phyloP scores from a whole-genome alignment of 2,888 invertebrate species.

The Acronicta psi region DNA sequence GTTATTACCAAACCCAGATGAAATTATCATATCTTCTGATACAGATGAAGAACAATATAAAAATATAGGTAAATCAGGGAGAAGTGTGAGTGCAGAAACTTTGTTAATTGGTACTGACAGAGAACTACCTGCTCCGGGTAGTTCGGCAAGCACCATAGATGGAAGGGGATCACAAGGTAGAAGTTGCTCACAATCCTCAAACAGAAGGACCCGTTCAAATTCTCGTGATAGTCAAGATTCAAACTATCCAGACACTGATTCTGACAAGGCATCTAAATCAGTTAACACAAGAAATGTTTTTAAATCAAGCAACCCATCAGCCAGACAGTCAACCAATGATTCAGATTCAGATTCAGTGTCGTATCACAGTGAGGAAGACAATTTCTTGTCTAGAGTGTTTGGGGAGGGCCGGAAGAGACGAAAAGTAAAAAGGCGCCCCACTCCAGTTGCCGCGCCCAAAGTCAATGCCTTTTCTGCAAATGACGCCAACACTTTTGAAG shows the following conservation, averaged over 20 bases:
- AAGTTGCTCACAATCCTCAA: slow-evolving; percentile 70
- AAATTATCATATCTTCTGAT: slow-evolving; percentile 75
- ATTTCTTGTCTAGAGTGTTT: slow-evolving; percentile 81
- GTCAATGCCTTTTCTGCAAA: slow-evolving; percentile 58
- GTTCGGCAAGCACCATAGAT: slow-evolving; percentile 66
- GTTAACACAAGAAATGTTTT: slow-evolving; percentile 48
- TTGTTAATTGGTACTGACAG: slow-evolving; percentile 68
- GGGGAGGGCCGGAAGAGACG: slow-evolving; percentile 73
- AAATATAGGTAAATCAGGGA: slow-evolving; percentile 51
- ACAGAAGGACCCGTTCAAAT: slow-evolving; percentile 71
- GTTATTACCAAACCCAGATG: slow-evolving; percentile 79
- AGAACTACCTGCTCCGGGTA: slow-evolving; percentile 58
- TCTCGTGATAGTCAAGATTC: slow-evolving; percentile 78
- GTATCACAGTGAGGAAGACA: slow-evolving; percentile 80
- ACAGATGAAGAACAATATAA: slow-evolving; percentile 73
- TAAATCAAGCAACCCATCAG: slow-evolving; percentile 45
- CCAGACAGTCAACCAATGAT: slow-evolving; percentile 65
- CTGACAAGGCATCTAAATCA: slow-evolving; percentile 63
- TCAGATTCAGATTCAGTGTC: slow-evolving; percentile 81
- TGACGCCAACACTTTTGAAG: slow-evolving; percentile 65
- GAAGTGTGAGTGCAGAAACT: slow-evolving; percentile 80
- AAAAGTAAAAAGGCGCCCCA: slow-evolving; percentile 68
- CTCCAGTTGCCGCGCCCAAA: slow-evolving; percentile 53
- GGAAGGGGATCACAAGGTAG: slow-evolving; percentile 65
- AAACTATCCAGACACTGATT: slow-evolving; percentile 76